These are phyloP conservation scores for Pyrrhosoma nymphula DNA, from an alignment of 2,888 invertebrate species.

Conservation along the genomic window DNA sequence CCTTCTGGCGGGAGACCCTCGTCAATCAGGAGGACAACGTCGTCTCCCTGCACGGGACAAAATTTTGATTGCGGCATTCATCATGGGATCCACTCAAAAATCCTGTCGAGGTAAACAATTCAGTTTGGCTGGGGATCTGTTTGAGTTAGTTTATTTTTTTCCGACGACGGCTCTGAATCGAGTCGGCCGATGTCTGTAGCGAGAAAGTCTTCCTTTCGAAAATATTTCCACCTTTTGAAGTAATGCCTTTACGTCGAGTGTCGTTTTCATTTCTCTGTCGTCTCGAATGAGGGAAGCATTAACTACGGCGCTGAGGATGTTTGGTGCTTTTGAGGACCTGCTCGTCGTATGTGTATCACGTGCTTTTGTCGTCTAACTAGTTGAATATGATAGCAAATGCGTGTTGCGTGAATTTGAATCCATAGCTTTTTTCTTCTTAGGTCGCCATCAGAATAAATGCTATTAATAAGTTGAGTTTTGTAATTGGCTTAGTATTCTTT, in stretches of 20 bases:
- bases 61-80: conserved; percentile 4
- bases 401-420: neutral
- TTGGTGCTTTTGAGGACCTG: neutral
- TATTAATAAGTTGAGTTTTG: no score
- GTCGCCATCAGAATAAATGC: no score
- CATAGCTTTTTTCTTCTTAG: neutral
- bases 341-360: neutral
- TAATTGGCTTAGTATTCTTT: no score
- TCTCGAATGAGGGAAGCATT: neutral
- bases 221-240: no score
- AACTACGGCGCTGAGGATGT: neutral
- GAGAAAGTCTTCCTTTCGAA: no score
- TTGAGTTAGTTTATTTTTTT: neutral
- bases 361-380: neutral
- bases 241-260: neutral
- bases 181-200: no score
- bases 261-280: neutral
- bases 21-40: neutral
- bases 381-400: neutral
- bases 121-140: neutral
- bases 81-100: neutral
- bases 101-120: neutral
- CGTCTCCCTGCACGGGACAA: neutral
- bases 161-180: neutral
- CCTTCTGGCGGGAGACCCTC: neutral